Percentiles rank a stretch among this genome's conserved stretches.
phyloP scores from a whole-genome alignment of 2,113 vertebrate species.

The Physeter macrocephalus region DNA sequence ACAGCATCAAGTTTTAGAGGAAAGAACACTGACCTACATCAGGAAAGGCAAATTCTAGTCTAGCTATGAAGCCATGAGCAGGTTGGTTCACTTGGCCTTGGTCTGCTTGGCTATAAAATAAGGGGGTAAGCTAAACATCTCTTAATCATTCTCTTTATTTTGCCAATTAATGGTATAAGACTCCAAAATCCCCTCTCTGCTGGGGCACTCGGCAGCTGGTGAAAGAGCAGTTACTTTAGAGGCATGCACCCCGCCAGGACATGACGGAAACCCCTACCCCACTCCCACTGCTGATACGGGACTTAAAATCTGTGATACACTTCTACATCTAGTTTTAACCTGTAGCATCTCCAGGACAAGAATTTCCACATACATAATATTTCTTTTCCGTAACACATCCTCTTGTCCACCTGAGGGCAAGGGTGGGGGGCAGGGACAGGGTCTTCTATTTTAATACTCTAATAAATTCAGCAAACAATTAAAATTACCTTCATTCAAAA shows the following conservation, averaged over 20 bases:
- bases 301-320: neutral
- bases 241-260: neutral
- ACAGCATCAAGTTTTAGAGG: neutral
- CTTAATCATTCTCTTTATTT: neutral
- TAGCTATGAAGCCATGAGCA: neutral
- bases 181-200: neutral
- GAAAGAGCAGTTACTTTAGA: neutral
- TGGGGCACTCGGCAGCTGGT: neutral
- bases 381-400: neutral
- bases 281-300: too few species aligned
- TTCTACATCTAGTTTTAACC: neutral
- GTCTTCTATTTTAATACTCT: neutral
- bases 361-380: neutral
- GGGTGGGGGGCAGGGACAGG: neutral
- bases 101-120: neutral
- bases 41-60: neutral
- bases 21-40: neutral
- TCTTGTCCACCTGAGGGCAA: neutral
- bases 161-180: rapidly evolving
- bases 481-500: neutral
- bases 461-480: neutral
- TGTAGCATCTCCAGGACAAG: neutral
- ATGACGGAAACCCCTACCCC: rapidly evolving
- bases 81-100: neutral
- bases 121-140: neutral